These are phyloP conservation scores for Laspeyria flexula DNA, from an alignment of 2,888 invertebrate species.

Conservation along the genomic window DNA sequence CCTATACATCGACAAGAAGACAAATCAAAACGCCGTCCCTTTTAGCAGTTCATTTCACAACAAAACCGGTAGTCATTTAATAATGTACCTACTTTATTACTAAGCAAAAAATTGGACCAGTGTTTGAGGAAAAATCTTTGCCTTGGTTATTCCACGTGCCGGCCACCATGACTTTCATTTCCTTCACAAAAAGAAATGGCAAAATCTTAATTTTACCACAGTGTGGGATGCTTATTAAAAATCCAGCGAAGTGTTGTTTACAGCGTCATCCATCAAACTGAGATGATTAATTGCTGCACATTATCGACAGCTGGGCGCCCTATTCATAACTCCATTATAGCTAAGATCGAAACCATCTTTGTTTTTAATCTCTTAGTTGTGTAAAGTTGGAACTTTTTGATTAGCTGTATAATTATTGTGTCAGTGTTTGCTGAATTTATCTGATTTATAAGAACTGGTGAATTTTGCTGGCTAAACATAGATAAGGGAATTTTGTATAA, in stretches of 20 bases:
- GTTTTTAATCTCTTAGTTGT: constrained; percentile 35
- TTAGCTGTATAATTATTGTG: constrained; percentile 12
- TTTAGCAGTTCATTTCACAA: too few relatives aligned
- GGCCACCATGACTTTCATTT: neutral
- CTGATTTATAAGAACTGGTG: neutral
- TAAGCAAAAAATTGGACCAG: neutral
- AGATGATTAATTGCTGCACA: constrained; percentile 67
- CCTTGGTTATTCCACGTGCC: neutral
- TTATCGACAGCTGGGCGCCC: constrained; percentile 60
- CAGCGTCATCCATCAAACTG: constrained; percentile 58
- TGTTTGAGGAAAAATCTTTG: neutral
- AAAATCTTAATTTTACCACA: constrained; percentile 35
- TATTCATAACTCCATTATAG: constrained; percentile 57
- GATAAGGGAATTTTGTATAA: too few relatives aligned
- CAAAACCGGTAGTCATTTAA: too few relatives aligned
- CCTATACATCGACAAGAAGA: neutral
- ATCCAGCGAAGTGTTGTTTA: constrained; percentile 53
- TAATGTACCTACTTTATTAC: neutral
- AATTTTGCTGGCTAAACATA: neutral
- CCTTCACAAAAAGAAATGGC: constrained; percentile 13
- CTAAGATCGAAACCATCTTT: constrained; percentile 35
- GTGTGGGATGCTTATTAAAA: constrained; percentile 47
- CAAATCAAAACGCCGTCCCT: too few relatives aligned
- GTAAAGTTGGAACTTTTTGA: constrained; percentile 32
- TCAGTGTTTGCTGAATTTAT: neutral